Evolutionary conservation across 1,140 invertebrate genomes (phyloP), one percentile per base, ranked within the genome.

Genomic region (Lanistes nyassanus): DNA sequence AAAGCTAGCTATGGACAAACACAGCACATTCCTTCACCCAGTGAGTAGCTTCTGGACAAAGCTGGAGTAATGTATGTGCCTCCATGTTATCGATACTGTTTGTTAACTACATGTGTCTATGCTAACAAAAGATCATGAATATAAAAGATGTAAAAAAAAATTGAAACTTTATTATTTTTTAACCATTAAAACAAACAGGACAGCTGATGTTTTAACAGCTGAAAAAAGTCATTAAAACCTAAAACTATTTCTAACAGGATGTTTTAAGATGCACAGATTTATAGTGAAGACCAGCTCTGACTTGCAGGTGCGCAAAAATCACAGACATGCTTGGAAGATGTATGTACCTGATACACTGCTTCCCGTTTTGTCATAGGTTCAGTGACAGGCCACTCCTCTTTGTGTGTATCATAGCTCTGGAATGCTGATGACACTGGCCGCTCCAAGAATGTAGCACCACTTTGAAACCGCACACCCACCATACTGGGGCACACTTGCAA

Each of bases 341-440:
- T 26, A 36, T 36, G 7, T n/a, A 84, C 83, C 80, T 96, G 94
- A 53, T 92, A 90, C 51, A 93, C 84, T 6, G 93, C 92, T 87
- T 95, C 95, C 6, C 94, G 76, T 87, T 96, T 97, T 5, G 91
- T 89, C 39, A 95, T 87, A 0, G 95, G 93, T 85, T 96, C 89
- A 77, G 93, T 94, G 1, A 96, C 82, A 1, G 95, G 95, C 91
- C 93, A 96, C 65, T 93, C 79, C 16, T 91, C 89, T 80, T 92
- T 91, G 77, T 94, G 91, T 0, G 92, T 94, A 73, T 94, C 92
- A 83, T 91, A 96, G 29, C 91, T 90, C 84, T 96, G 95, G 9
- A 90, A 90, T 3, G 94, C 94, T 0, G 90, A 91, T 0, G 94
- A 95, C 1, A 3, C 90, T 0, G 91, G 91, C 29, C 94, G 90